Base-by-base conservation (phyloP, 2,797 vertebrate species). In the Enteromius trimaculatus region DNA sequence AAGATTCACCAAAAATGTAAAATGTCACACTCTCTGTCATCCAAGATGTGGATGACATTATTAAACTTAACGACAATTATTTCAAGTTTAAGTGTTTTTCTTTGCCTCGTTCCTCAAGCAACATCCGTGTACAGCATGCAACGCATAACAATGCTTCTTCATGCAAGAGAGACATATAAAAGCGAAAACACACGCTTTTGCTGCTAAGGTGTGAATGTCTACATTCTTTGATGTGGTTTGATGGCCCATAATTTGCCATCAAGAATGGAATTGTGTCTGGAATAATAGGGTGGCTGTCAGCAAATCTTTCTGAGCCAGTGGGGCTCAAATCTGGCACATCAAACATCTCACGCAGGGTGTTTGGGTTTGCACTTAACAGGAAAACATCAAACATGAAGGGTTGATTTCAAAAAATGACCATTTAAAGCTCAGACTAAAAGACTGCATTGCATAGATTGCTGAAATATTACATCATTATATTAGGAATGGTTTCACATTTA, bases 321-420 rank as follows among this genome's bases (percentile, higher is more conserved):
- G 1, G 64, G 72, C 90, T 93, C 89, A 92, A 91, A 94, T 93
- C 92, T 93, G 84, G 77, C 72, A 93, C 93, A 93, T 95, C 92
- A 95, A 92, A 93, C 77, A 47, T 91, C 91, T 88, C 88, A 70
- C 62, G 70, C 86, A 79, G 19, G 65, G 85, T 47, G 42, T 76
- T 72, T 74, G 68, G 90, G 91, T 90, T 88, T 82, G 37, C 19
- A 26, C 80, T 81, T 84, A 84, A 81, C 80, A 51, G 34, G 86
- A 86, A 86, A 23, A 91, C 90, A 91, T 94, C 92, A 93, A 94
- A 93, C 89, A 86, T 26, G 58, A 29, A 17, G 44, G 70, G 85
- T 26, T 58, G 42, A 60, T 78, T 65, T 51, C 0, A 86, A 85
- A 88, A 58, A 34, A 86, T 85, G 87, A 79, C 90, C 91, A 88